These are phyloP conservation scores for Oreochromis mossambicus DNA, from an alignment of 2,797 vertebrate genomes.

Conservation along the genomic window DNA sequence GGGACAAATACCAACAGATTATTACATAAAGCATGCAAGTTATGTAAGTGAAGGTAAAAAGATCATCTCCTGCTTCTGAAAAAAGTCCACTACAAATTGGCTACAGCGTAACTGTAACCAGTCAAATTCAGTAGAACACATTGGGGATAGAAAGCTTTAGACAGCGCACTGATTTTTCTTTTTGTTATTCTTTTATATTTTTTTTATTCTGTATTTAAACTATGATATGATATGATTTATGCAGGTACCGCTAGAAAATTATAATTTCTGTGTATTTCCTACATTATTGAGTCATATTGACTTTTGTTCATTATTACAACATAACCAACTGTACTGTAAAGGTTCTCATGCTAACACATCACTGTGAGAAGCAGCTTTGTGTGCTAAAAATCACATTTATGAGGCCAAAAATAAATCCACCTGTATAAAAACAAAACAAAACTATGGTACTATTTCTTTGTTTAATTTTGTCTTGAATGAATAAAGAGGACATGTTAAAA, in stretches of 20 bases:
- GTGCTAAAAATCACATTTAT: conserved; percentile 61
- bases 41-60: not conserved
- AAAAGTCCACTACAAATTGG: not conserved
- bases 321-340: conserved; percentile 56
- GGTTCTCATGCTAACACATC: conserved; percentile 49
- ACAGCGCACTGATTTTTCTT: conserved; percentile 10
- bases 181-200: conserved; percentile 28
- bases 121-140: not conserved
- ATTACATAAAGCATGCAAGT: conserved; percentile 12
- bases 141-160: not conserved
- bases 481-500: not conserved
- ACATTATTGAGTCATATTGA: conserved; percentile 85
- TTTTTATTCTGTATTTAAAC: conserved; percentile 75
- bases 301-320: conserved; percentile 56
- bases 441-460: not conserved
- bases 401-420: conserved; percentile 32
- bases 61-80: not conserved
- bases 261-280: conserved; percentile 35
- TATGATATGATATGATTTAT: conserved; percentile 36
- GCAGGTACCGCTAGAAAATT: conserved; percentile 19
- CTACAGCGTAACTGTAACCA: not conserved
- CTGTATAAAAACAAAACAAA: not conserved
- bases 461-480: not conserved
- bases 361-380: conserved; percentile 7
- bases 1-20: not conserved